Base-by-base conservation (phyloP, 2,888 invertebrate genomes). In the Stenchaetothrips biformis region DNA sequence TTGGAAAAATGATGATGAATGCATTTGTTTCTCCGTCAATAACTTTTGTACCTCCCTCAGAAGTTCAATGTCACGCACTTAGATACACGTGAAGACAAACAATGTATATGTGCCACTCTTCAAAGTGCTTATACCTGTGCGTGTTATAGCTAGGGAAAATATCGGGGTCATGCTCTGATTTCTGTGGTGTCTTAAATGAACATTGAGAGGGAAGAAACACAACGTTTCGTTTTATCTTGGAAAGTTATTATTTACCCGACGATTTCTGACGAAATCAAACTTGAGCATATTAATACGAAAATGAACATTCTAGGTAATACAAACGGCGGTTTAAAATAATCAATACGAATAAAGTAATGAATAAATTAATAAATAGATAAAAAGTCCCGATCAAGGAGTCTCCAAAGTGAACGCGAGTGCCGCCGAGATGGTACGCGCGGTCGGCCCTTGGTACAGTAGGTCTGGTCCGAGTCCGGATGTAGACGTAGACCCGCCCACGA, bases 201-300 rank as follows among this genome's bases (percentile, higher is more conserved):
- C 18, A 53, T 18, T 53, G 13, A 53, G 53, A 53, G 18, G 53
- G 18, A 53, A 53, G 37, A 37, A 37, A 37, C 37, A 53, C 53
- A 53, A 9, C 16, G 18, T 53, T 53, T 53, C 53, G 13, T 53
- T 53, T 13, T 18, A 74, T 74, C 7, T 74, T 74, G 21, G 67
- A 74, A 21, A 74, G 21, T 74, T 74, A 74, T 74, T 74, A 25
- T 18, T 74, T 74, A 74, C 67, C 67, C 67, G 67, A 74, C 67
- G 67, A 74, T 74, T 74, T 74, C 67, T 74, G 4, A 21, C 25
- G 67, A 74, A 74, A 74, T 74, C 67, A 74, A 74, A 74, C 21
- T 74, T 74, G 67, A 74, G 67, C 67, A 74, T 74, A 74, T 74
- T 21, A 74, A 74, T 21, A 21, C 21, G 25, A 74, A 37, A 74